Evolutionary conservation across 2,113 vertebrate genomes (phyloP), one percentile per base, ranked within the genome.

Genomic region (Telmatochromis sp.): DNA sequence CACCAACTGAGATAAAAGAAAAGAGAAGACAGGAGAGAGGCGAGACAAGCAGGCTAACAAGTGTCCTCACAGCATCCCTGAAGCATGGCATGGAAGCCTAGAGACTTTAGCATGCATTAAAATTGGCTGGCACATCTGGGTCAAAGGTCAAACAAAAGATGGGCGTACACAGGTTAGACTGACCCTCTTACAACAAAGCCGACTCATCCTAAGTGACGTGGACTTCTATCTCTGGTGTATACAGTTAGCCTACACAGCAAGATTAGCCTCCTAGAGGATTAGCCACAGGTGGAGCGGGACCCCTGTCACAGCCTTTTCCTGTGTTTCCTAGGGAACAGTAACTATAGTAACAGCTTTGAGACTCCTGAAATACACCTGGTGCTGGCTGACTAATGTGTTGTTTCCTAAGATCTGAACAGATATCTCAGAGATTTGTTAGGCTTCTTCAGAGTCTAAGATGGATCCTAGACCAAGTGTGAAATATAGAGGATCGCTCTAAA

Each of bases 301-400:
- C 89, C 92, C 86, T 93, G 92, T 94, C 95, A 94, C 87, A 93
- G 94, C 91, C 86, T 94, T 92, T 90, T 92, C 89, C 85, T 91
- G 91, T 37, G 92, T 95, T 95, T 95, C 95, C 93, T 82, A 87
- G 84, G 93, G 93, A 95, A 96, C 91, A 33, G 93, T 95, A 87
- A 88, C 96, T 93, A 96, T 96, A 93, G 96, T 93, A 97, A 97
- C 96, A 90, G 94, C 89, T 93, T 95, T 82, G 91, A 58, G 86
- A 92, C 84, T 90, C 91, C 90, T 91, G 82, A 94, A 94, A 91
- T 93, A 94, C 91, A 93, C 93, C 92, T 90, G 63, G 80, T 60
- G 75, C 68, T 85, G 82, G 75, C 85, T 93, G 90, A 93, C 49
- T 86, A 91, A 90, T 90, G 84, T 80, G 83, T 81, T 86, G 65